Evolutionary conservation across 2,888 invertebrate species (phyloP).

Genomic region (Plebejus melissa): DNA sequence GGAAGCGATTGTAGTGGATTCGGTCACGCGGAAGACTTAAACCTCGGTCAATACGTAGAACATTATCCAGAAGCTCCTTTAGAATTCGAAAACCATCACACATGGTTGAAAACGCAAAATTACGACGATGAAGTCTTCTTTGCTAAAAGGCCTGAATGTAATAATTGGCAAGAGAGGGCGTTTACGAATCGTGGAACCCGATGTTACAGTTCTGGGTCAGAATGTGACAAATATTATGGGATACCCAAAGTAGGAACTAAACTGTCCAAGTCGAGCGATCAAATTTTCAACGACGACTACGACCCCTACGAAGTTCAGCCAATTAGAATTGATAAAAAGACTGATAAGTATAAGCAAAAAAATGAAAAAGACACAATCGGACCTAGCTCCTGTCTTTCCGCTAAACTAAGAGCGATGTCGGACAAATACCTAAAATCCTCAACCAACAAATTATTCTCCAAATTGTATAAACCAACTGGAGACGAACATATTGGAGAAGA

Average conservation of each 20-base stretch:
- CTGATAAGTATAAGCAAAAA: conserved; percentile 70
- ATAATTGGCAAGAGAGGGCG: conserved; percentile 63
- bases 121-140: conserved; percentile 75
- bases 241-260: conserved; percentile 67
- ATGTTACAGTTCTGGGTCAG: conserved; percentile 75
- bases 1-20: conserved; percentile 76
- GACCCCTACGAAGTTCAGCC: conserved; percentile 56
- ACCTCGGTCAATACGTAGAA: conserved; percentile 56
- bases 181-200: conserved; percentile 64
- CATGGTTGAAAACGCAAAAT: conserved; percentile 71
- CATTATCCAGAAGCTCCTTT: conserved; percentile 61
- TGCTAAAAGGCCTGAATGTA: conserved; percentile 62
- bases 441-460: conserved; percentile 83
- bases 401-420: conserved; percentile 85
- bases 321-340: conserved; percentile 66
- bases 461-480: conserved; percentile 79
- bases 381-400: conserved; percentile 82
- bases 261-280: conserved; percentile 75
- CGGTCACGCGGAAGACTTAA: conserved; percentile 66
- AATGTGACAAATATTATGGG: conserved; percentile 70
- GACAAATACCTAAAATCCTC: conserved; percentile 85
- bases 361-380: conserved; percentile 71
- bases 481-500: conserved; percentile 54
- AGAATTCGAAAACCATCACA: conserved; percentile 73
- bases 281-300: conserved; percentile 75